phyloP scores from a whole-genome alignment of 2,888 invertebrate genomes.

The Nomada fabriciana region DNA sequence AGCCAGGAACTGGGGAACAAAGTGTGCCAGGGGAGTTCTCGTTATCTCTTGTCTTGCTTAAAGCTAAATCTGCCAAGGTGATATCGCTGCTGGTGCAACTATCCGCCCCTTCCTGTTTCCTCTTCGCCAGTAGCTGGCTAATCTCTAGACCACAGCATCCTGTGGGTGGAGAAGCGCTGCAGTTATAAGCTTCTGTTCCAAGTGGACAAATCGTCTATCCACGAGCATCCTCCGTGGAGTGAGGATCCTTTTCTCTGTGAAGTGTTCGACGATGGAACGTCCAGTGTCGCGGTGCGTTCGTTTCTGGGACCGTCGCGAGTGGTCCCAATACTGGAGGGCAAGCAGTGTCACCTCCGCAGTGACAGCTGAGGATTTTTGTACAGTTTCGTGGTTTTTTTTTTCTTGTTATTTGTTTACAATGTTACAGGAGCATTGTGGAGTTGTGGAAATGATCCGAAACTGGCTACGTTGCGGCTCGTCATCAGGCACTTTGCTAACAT shows the following conservation, averaged over 20 bases:
- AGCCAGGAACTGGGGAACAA: too few species aligned
- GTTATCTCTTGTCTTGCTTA: conserved; percentile 9
- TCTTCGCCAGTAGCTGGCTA: conserved; percentile 66
- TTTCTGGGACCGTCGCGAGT: too few species aligned
- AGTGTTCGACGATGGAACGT: neutral
- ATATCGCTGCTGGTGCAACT: conserved; percentile 75
- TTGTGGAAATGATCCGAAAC: conserved; percentile 25
- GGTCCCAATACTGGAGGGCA: too few species aligned
- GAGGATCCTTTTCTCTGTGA: neutral
- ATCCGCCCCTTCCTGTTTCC: conserved; percentile 83
- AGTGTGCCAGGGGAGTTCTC: too few species aligned
- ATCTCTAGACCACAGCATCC: conserved; percentile 79
- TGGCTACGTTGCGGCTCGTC: conserved; percentile 85
- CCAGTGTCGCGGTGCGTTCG: too few species aligned
- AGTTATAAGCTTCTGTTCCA: conserved; percentile 72
- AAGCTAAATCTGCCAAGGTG: conserved; percentile 59
- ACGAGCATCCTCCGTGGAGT: neutral
- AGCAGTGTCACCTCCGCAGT: too few species aligned
- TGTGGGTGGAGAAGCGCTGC: conserved; percentile 72
- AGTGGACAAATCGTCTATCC: conserved; percentile 33
- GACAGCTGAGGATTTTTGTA: neutral
- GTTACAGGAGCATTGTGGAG: conserved; percentile 1
- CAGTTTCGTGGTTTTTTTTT: neutral
- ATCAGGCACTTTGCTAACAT: conserved; percentile 84
- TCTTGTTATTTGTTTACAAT: neutral